Base-by-base conservation (phyloP, 2,113 vertebrate genomes). In the Actinemys pallida region DNA sequence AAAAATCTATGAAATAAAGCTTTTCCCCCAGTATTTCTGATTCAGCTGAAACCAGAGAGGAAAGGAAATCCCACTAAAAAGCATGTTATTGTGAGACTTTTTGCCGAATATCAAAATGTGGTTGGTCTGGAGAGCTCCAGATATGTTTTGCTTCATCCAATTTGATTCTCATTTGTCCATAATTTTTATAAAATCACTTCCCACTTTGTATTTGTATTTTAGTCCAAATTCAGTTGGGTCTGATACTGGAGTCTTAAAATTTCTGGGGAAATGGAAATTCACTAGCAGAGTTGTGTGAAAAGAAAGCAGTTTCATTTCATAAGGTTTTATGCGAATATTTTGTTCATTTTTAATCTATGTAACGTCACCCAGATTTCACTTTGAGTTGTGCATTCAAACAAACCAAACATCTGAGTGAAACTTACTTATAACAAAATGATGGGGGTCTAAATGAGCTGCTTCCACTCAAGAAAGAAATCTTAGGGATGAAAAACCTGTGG, bases 101-200 rank as follows among this genome's bases (percentile, higher is more conserved):
- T 42, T 91, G 39, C 24, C 9, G 84, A 53, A 91, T 81, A 89
- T 91, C 24, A 35, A 89, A 89, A 69, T 20, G 53, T 76, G 84
- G 6, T 49, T 86, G 65, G 14, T 84, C 84, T 87, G 86, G n/a
- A 93, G 81, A 86, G 27, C 47, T 90, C 90, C 47, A 81, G 14
- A 53, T 90, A 53, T 90, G 86, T 81, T 80, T 84, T 69, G 81
- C 39, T 92, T 86, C 24, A 84, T 20, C 7, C 25, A 89, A 91
- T 81, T 69, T 93, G 49, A 84, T 78, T 49, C 29, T 94, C 35
- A 69, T 93, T 96, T 93, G 53, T 86, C 79, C 42, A 53, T 84
- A 80, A 17, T 89, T 89, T 78, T 91, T 87, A 84, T 12, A 81
- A n/a, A 89, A 93, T 49, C 49, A 69, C 59, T 53, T 93, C 83